Conservation (phyloP, 1,140 invertebrate genomes). For the Euura lappo region DNA sequence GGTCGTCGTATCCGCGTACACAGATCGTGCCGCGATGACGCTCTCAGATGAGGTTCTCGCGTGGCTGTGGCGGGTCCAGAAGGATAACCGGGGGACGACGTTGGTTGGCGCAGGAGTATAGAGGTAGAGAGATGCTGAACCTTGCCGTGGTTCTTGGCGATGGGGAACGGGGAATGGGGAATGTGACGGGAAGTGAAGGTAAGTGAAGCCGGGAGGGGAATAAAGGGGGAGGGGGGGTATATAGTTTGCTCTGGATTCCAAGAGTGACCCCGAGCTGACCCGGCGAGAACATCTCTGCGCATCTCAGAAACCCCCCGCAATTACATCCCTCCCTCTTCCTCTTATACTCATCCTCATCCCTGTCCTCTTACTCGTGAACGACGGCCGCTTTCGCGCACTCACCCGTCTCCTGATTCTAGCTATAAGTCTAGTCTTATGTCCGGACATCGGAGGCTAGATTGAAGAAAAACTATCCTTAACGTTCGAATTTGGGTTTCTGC, state of each 20-base stretch:
- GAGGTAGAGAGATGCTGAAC: constrained; percentile 13
- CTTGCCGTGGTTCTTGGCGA: constrained; percentile 20
- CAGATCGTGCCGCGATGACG: constrained; percentile 46
- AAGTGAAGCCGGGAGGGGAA: constrained; percentile 8
- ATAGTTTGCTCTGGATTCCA: constrained; percentile 62
- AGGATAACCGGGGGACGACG: neutral
- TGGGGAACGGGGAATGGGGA: constrained; percentile 11
- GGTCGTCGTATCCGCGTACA: neutral
- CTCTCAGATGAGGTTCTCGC: constrained; percentile 41
- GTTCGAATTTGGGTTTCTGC: too few relatives aligned
- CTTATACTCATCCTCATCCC: neutral
- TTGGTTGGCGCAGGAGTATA: neutral
- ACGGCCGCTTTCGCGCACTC: constrained; percentile 2
- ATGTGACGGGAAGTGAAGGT: constrained; percentile 19
- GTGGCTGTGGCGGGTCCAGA: constrained; percentile 27
- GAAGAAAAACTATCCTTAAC: too few relatives aligned
- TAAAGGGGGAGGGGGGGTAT: constrained; percentile 37
- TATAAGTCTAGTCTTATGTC: too few relatives aligned
- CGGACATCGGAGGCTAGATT: too few relatives aligned
- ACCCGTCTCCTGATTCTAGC: constrained; percentile 7
- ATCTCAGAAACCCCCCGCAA: constrained; percentile 46
- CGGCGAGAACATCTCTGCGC: constrained; percentile 57
- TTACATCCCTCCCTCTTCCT: constrained; percentile 38
- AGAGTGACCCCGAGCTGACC: constrained; percentile 58
- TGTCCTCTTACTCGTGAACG: constrained; percentile 4